Conservation (phyloP, 2,888 invertebrate genomes). For the Cheilosia vulpina region DNA sequence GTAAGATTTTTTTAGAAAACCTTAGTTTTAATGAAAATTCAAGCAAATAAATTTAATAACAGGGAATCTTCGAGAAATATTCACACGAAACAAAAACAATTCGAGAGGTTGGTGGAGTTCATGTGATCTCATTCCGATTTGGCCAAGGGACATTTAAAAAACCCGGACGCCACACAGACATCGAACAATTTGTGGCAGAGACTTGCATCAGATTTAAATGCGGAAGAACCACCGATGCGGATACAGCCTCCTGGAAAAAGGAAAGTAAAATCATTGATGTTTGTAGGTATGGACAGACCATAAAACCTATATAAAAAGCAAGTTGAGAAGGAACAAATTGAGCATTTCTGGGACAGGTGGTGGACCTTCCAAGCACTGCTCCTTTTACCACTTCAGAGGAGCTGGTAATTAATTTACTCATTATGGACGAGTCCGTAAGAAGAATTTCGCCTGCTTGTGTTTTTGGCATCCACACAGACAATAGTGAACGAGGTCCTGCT, state of each 20-base stretch:
- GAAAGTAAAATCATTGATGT: slow-evolving; percentile 11
- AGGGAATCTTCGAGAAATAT: background rate
- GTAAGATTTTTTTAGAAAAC: too few species aligned
- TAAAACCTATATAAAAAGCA: slow-evolving; percentile 39
- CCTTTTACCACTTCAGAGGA: slow-evolving; percentile 43
- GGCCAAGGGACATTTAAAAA: too few species aligned
- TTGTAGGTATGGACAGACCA: slow-evolving; percentile 48
- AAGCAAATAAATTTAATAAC: too few species aligned
- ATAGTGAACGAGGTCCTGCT: background rate
- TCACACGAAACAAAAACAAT: slow-evolving; percentile 40
- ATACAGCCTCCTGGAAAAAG: slow-evolving; percentile 36
- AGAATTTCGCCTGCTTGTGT: slow-evolving; percentile 1
- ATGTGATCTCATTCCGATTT: too few species aligned
- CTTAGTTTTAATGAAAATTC: too few species aligned
- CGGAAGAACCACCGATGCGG: slow-evolving; percentile 16
- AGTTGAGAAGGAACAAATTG: slow-evolving; percentile 30
- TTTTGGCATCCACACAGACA: slow-evolving; percentile 8
- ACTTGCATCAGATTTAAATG: slow-evolving; percentile 14
- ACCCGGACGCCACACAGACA: slow-evolving; percentile 23
- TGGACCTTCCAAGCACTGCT: slow-evolving; percentile 43
- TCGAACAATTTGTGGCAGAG: slow-evolving; percentile 36
- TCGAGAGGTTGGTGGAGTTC: slow-evolving; percentile 46
- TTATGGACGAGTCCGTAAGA: slow-evolving; percentile 21
- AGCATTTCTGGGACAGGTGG: slow-evolving; percentile 52
- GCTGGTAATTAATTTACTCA: slow-evolving; percentile 20